Percentiles rank a stretch among this genome's conserved stretches.
Evolutionary conservation across 1,140 invertebrate genomes (phyloP).

Genomic region (Luehdorfia chinensis): DNA sequence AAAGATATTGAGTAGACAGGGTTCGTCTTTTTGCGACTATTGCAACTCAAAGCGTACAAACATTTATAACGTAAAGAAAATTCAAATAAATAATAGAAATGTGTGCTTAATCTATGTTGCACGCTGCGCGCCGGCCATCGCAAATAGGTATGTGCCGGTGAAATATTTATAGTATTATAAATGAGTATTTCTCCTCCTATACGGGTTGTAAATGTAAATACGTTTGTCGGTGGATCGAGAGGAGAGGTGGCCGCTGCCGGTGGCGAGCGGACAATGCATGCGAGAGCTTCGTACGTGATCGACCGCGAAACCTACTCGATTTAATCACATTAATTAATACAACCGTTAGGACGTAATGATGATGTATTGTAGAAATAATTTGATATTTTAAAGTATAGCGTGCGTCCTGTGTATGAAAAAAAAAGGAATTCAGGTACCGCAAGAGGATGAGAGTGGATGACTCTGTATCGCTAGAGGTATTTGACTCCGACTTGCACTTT

Average conservation of each 20-base stretch:
- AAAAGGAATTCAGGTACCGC: constrained; percentile 45
- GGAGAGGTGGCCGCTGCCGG: constrained; percentile 14
- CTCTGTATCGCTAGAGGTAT: constrained; percentile 30
- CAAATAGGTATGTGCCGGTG: constrained; percentile 1
- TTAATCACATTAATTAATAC: constrained; percentile 71
- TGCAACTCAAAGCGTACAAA: neutral
- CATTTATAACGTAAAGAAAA: constrained; percentile 13
- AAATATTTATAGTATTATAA: constrained; percentile 13
- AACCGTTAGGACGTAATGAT: constrained; percentile 70
- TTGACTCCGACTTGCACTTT: constrained; percentile 41
- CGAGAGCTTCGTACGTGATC: constrained; percentile 55
- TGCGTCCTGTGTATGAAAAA: constrained; percentile 31
- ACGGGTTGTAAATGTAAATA: constrained; percentile 29
- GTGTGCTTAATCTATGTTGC: constrained; percentile 11
- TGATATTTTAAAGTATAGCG: constrained; percentile 63
- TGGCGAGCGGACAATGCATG: constrained; percentile 33
- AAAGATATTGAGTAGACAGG: constrained; percentile 9
- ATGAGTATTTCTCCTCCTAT: too few species aligned
- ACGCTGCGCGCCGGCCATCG: neutral
- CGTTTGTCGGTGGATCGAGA: constrained; percentile 17
- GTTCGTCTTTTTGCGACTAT: constrained; percentile 4
- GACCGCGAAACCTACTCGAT: constrained; percentile 62
- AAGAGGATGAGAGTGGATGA: constrained; percentile 38
- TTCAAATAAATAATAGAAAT: constrained; percentile 16
- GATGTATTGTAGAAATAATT: constrained; percentile 73